Percentiles rank a stretch among this genome's conserved stretches.
Evolutionary conservation across 2,797 vertebrate genomes (phyloP).

Genomic region (Notamacropus eugenii): DNA sequence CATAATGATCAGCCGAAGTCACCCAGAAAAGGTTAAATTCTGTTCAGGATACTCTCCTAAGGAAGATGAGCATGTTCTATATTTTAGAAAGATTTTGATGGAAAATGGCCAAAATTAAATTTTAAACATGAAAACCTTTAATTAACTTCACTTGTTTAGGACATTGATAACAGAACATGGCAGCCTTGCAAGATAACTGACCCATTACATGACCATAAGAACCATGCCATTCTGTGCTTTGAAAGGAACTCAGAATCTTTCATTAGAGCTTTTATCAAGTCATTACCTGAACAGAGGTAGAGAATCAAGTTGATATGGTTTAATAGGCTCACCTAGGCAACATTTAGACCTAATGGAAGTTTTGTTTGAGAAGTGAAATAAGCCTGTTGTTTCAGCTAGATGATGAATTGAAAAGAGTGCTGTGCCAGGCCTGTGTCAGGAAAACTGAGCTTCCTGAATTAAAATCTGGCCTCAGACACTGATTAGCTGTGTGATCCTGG

Average conservation of each 20-base stretch:
- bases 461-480: not conserved
- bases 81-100: not conserved
- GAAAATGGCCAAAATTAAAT: not conserved
- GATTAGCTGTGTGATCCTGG: not conserved
- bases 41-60: not conserved
- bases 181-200: not conserved
- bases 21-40: not conserved
- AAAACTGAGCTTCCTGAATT: not conserved
- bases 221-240: not conserved
- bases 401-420: not conserved
- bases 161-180: not conserved
- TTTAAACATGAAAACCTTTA: not conserved
- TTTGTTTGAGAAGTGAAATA: conserved; percentile 2
- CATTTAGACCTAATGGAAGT: not conserved
- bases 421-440: not conserved
- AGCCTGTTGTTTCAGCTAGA: not conserved
- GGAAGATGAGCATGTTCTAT: not conserved
- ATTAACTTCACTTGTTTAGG: not conserved
- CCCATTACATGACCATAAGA: not conserved
- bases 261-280: conserved; percentile 20
- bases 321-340: not conserved
- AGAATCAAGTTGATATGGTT: not conserved
- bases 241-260: not conserved
- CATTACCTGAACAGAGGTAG: not conserved
- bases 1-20: not conserved